Conservation (phyloP, 2,113 vertebrate species). For the Saguinus midas region DNA sequence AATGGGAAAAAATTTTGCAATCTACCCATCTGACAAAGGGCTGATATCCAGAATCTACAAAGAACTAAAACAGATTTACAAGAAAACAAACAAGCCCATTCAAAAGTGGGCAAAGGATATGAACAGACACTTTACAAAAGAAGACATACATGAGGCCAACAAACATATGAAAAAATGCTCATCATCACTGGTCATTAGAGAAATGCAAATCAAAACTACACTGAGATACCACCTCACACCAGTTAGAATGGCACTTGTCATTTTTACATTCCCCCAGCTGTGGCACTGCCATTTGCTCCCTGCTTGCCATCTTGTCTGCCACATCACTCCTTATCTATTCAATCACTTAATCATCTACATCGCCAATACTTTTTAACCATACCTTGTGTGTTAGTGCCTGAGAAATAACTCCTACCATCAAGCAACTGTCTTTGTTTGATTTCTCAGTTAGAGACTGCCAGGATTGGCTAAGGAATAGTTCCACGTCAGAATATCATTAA, state of each 20-base stretch:
- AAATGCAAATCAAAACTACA: no score
- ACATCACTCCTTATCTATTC: background rate
- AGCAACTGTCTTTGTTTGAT: background rate
- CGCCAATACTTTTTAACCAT: background rate
- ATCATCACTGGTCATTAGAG: no score
- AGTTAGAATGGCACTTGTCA: background rate
- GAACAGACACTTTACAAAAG: no score
- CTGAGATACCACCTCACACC: no score
- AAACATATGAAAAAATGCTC: no score
- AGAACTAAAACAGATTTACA: no score
- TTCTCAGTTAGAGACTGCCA: background rate
- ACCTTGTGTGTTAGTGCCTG: background rate
- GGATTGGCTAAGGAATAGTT: slow-evolving; percentile 1
- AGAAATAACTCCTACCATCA: background rate
- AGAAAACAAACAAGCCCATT: no score
- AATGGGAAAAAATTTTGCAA: no score
- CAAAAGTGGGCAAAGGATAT: no score
- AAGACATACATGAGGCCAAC: no score
- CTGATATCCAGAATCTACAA: no score
- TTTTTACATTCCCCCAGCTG: background rate
- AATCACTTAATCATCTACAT: background rate
- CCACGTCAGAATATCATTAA: background rate
- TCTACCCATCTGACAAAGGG: no score
- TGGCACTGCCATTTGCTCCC: background rate
- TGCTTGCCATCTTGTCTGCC: background rate